Percentiles rank a stretch among this genome's conserved stretches.
These are phyloP conservation scores for Antheraea assamensis DNA, from an alignment of 2,888 invertebrate genomes.

Conservation along the genomic window DNA sequence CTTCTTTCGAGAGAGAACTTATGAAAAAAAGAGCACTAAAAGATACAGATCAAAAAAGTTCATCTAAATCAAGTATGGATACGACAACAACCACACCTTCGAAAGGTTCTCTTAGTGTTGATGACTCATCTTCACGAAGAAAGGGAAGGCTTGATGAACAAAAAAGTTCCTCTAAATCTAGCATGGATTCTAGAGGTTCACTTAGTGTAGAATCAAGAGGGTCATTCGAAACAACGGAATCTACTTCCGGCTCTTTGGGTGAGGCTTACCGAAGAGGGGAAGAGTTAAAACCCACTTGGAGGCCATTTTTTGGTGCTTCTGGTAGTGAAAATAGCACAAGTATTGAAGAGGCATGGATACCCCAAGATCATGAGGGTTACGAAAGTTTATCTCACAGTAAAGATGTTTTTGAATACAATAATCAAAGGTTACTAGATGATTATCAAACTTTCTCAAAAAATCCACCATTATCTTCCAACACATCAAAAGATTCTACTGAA, in stretches of 20 bases:
- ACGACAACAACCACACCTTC: conserved; percentile 76
- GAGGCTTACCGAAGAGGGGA: conserved; percentile 86
- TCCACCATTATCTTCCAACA: conserved; percentile 73
- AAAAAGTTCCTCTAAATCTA: conserved; percentile 83
- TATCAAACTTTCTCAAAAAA: conserved; percentile 77
- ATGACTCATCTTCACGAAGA: conserved; percentile 75
- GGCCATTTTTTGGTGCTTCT: conserved; percentile 89
- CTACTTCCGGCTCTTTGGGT: conserved; percentile 88
- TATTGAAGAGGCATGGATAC: conserved; percentile 91
- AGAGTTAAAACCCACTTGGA: conserved; percentile 91
- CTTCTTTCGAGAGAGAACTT: conserved; percentile 70
- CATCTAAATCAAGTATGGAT: conserved; percentile 83
- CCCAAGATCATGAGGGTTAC: conserved; percentile 87
- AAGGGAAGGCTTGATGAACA: conserved; percentile 75
- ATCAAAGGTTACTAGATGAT: conserved; percentile 73
- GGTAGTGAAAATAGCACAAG: conserved; percentile 92
- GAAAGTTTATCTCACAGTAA: conserved; percentile 79
- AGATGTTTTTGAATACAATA: conserved; percentile 73
- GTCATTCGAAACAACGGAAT: conserved; percentile 87
- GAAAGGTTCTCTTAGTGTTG: conserved; percentile 77
- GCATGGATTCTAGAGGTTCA: conserved; percentile 84
- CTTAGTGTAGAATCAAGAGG: conserved; percentile 87
- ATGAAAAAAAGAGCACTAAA: conserved; percentile 72
- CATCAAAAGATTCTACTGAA: conserved; percentile 81
- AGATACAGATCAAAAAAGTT: conserved; percentile 76